Evolutionary conservation across 2,797 vertebrate genomes (phyloP).

Genomic region (Mormyrus hasselquistii): DNA sequence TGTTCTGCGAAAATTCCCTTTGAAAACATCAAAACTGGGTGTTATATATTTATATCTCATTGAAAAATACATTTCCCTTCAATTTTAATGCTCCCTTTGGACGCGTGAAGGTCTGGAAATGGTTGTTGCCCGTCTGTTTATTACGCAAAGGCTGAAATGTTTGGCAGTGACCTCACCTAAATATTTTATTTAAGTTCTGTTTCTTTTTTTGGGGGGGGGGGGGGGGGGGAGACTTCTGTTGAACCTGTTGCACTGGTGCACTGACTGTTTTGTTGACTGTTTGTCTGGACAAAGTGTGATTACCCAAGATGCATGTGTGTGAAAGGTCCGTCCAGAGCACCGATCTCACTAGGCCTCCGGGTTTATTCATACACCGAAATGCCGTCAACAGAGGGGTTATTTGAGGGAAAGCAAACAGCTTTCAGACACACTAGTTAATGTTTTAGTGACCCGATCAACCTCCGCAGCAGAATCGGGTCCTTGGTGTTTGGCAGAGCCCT

Average conservation of each 20-base stretch:
- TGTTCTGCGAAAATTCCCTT: constrained; percentile 30
- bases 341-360: not conserved
- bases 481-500: not conserved
- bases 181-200: constrained; percentile 11
- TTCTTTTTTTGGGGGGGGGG: not conserved
- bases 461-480: not conserved
- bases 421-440: constrained; percentile 13
- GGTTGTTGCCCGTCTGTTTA: constrained; percentile 29
- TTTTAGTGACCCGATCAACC: not conserved
- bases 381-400: not conserved
- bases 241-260: not conserved
- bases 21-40: not conserved
- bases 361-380: not conserved
- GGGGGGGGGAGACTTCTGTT: not conserved
- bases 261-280: not conserved
- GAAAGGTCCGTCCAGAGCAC: not conserved
- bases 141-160: constrained; percentile 23
- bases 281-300: not conserved
- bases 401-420: constrained; percentile 2
- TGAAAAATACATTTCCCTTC: constrained; percentile 25
- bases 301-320: not conserved
- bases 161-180: constrained; percentile 8
- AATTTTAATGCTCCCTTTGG: constrained; percentile 21
- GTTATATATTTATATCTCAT: constrained; percentile 8
- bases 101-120: constrained; percentile 31